Conservation (phyloP, 2,888 invertebrate genomes). For the Megamerina dolium region DNA sequence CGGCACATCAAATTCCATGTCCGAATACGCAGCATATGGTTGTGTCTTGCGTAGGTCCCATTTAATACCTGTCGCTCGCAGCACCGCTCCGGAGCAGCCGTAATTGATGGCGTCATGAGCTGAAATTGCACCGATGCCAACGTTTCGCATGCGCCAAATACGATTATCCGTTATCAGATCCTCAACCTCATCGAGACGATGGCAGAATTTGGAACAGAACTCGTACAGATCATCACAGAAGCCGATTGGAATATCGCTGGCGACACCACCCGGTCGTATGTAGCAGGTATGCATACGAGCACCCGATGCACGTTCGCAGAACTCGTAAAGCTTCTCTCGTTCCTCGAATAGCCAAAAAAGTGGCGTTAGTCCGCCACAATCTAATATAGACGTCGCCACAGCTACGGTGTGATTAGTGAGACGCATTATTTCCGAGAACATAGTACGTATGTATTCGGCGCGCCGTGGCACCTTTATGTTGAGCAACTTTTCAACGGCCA, state of each 20-base stretch:
- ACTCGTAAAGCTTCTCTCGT: constrained; percentile 78
- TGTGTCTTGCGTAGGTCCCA: constrained; percentile 79
- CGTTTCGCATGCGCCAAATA: constrained; percentile 65
- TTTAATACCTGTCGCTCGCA: constrained; percentile 75
- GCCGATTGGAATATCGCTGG: constrained; percentile 66
- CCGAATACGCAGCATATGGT: constrained; percentile 80
- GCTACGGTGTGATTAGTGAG: constrained; percentile 76
- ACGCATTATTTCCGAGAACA: constrained; percentile 71
- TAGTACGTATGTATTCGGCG: constrained; percentile 72
- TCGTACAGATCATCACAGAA: constrained; percentile 74
- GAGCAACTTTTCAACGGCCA: constrained; percentile 78
- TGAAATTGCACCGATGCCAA: constrained; percentile 65
- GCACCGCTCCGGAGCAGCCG: constrained; percentile 70
- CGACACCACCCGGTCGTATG: constrained; percentile 76
- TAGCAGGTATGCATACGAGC: constrained; percentile 80
- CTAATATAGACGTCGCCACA: constrained; percentile 67
- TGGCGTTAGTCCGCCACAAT: constrained; percentile 82
- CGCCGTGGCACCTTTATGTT: constrained; percentile 70
- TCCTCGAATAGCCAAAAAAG: constrained; percentile 91
- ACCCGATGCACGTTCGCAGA: constrained; percentile 77
- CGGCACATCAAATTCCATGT: constrained; percentile 77
- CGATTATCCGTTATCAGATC: constrained; percentile 71
- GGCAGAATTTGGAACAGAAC: constrained; percentile 60
- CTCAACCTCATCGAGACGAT: constrained; percentile 78
- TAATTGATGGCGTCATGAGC: constrained; percentile 72